A percentile compares a stretch with the other conserved stretches of the same genome.
Evolutionary conservation across 1,140 invertebrate genomes (phyloP).

Genomic region (Geopemphigus sp.): DNA sequence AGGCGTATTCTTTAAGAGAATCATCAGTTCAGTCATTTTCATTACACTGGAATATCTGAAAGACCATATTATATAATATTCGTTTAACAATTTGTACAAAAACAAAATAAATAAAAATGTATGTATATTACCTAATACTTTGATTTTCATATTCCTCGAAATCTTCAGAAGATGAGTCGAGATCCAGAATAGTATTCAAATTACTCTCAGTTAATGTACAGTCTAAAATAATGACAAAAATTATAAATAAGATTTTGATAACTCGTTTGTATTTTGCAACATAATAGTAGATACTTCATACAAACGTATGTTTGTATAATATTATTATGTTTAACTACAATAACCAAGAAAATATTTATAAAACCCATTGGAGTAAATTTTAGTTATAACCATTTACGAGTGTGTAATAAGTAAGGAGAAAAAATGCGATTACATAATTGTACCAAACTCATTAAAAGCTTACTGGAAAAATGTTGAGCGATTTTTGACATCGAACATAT

Average conservation of each 20-base stretch:
- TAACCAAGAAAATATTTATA: too few relatives aligned
- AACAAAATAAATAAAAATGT: neutral
- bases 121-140: neutral
- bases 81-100: neutral
- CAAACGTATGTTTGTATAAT: neutral
- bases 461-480: too few relatives aligned
- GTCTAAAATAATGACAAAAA: neutral
- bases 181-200: neutral
- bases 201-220: neutral
- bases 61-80: too few relatives aligned
- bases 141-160: neutral
- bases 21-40: neutral
- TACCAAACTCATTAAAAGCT: too few relatives aligned
- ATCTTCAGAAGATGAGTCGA: neutral
- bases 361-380: too few relatives aligned
- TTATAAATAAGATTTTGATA: neutral
- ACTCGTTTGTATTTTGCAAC: too few relatives aligned
- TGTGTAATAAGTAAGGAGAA: too few relatives aligned
- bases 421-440: too few relatives aligned
- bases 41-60: neutral
- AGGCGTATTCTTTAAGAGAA: neutral
- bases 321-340: too few relatives aligned
- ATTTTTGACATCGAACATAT: too few relatives aligned
- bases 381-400: too few relatives aligned
- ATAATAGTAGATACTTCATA: too few relatives aligned